Evolutionary conservation across 2,797 vertebrate genomes (phyloP), one percentile per base, ranked within the genome.

Genomic region (Neosilurus hyrtlii): DNA sequence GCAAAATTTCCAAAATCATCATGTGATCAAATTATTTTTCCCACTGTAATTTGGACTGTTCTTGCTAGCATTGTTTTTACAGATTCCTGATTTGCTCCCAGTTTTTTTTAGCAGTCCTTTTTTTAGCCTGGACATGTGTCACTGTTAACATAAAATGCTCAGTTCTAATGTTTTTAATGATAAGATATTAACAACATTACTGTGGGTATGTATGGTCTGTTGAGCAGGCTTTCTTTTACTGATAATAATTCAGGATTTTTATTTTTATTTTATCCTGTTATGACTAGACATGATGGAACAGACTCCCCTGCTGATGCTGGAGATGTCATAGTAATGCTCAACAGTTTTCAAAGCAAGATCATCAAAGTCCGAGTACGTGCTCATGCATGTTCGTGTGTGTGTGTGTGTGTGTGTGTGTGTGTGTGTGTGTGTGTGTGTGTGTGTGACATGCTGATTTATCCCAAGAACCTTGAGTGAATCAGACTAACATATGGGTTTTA

Each of bases 291-390:
- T n/a, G 95, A 97, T 92, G 97, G 96, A 85, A 95, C 96, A 0
- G 97, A 99, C 90, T 98, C 97, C 68, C 90, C 93, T 22, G 88
- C 91, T 67, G 94, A 95, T 63, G 85, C 90, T 12, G 92, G 90
- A 59, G 93, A 97, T 24, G 91, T 97, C 80, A 86, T 92, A 10
- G 95, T 98, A 30, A 91, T 97, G 26, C 90, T 98, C 82, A 96
- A 95, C 90, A 97, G 93, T 89, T 99, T 99, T 91, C 96, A 95
- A 91, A 97, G 96, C 93, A 99, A 97, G 92, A 97, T 96, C 87
- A 95, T 99, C 92, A 96, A 96, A 96, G 93, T 99, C 87, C 92
- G 96, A 89, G 98, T 99, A 86, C 86, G 96, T 94, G 84, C 75
- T 87, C 5, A 11, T 9, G 35, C 8, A 6, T 59, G 49, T 3